Conservation (phyloP, 2,797 vertebrate genomes). For the Cynopterus sphinx region DNA sequence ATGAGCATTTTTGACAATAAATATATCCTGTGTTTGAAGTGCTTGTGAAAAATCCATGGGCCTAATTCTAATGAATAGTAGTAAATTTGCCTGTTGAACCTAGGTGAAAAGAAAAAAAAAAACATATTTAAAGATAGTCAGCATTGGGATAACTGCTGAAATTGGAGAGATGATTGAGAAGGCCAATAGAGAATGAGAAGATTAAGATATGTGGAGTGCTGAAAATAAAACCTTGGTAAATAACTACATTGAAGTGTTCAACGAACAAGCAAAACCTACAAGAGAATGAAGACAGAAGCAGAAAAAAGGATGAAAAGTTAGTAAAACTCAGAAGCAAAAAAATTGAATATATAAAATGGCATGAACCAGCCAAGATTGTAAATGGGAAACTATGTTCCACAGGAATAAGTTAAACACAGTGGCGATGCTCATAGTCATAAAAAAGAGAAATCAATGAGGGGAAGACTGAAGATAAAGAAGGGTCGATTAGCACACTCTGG, state of each 20-base stretch:
- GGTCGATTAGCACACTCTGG: neutral
- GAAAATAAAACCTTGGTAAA: neutral
- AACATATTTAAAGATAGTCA: neutral
- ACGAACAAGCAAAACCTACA: neutral
- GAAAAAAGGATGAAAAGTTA: neutral
- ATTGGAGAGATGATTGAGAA: neutral
- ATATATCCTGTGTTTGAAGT: neutral
- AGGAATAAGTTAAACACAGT: neutral
- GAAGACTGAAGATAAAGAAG: neutral
- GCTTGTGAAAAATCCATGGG: neutral
- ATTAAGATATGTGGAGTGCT: accelerated
- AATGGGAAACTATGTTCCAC: neutral
- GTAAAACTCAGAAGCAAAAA: neutral
- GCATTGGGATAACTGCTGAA: neutral
- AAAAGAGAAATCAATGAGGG: neutral
- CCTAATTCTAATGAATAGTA: neutral
- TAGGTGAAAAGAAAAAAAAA: neutral
- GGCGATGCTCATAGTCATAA: neutral
- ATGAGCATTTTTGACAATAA: neutral
- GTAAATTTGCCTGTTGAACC: neutral
- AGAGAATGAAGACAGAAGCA: neutral
- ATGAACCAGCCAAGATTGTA: accelerated
- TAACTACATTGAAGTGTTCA: neutral
- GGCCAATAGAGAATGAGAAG: neutral
- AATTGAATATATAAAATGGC: accelerated